Percentiles rank a stretch among this genome's conserved stretches.
Evolutionary conservation across 2,113 vertebrate genomes (phyloP).

Genomic region (Leiothrix lutea): DNA sequence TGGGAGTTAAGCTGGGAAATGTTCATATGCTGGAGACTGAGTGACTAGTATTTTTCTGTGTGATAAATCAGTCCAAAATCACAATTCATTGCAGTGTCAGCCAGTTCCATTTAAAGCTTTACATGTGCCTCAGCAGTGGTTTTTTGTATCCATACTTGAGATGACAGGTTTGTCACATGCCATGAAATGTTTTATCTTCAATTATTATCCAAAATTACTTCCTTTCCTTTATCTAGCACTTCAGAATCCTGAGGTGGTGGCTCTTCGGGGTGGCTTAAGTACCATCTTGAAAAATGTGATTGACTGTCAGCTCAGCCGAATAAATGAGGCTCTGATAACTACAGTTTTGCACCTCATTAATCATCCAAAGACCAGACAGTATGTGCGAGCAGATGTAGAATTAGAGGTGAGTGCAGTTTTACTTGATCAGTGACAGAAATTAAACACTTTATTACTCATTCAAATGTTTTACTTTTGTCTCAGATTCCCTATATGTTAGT

Average conservation of each 20-base stretch:
- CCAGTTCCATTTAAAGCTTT: not conserved
- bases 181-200: not conserved
- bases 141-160: not conserved
- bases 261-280: slow-evolving; percentile 91
- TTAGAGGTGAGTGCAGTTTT: slow-evolving; percentile 84
- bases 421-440: not conserved
- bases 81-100: not conserved
- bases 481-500: not conserved
- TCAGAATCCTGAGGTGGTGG: slow-evolving; percentile 97
- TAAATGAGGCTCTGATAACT: slow-evolving; percentile 97
- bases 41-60: not conserved
- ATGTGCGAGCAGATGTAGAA: slow-evolving; percentile 92
- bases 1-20: not conserved
- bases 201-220: not conserved
- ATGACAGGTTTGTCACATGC: not conserved
- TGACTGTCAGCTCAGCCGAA: slow-evolving; percentile 95
- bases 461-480: not conserved
- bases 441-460: not conserved
- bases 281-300: slow-evolving; percentile 97
- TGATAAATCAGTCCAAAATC: not conserved
- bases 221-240: slow-evolving; percentile 78
- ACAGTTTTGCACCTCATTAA: slow-evolving; percentile 97
- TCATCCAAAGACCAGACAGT: slow-evolving; percentile 95
- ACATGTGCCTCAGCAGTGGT: not conserved
- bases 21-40: not conserved